phyloP scores from a whole-genome alignment of 2,888 invertebrate genomes.

The Pristionchus exspectatus region DNA sequence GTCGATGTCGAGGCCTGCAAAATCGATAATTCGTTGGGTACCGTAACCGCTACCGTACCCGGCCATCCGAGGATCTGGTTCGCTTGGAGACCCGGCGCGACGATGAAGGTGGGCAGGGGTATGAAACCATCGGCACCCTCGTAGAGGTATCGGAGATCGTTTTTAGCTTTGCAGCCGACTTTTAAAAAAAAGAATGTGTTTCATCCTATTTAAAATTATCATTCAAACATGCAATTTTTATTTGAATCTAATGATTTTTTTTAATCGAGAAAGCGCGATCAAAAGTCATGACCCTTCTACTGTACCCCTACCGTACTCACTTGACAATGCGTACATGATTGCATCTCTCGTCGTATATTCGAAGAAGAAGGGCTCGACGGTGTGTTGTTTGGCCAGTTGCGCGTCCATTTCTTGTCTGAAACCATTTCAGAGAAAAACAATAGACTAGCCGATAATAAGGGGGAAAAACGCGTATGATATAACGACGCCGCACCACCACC shows the following conservation, averaged over 20 bases:
- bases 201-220: background rate
- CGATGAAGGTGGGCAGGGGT: conserved; percentile 90
- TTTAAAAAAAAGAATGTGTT: background rate
- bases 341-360: conserved; percentile 84
- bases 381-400: background rate
- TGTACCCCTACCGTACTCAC: conserved; percentile 80
- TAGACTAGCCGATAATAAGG: background rate
- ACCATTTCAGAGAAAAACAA: background rate
- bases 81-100: conserved; percentile 80
- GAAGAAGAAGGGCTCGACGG: conserved; percentile 35
- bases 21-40: background rate
- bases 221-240: conserved; percentile 14
- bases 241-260: too few relatives aligned
- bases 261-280: too few relatives aligned
- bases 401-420: conserved; percentile 35
- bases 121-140: conserved; percentile 91
- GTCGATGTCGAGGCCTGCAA: conserved; percentile 71
- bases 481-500: background rate
- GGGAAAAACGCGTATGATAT: background rate
- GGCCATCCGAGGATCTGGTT: conserved; percentile 68
- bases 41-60: conserved; percentile 55
- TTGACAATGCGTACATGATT: conserved; percentile 92
- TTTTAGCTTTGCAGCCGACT: conserved; percentile 83
- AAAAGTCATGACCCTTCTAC: too few relatives aligned
- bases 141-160: conserved; percentile 87